Base-by-base conservation (phyloP, 2,797 vertebrate genomes). In the Pyrocephalus nanus region DNA sequence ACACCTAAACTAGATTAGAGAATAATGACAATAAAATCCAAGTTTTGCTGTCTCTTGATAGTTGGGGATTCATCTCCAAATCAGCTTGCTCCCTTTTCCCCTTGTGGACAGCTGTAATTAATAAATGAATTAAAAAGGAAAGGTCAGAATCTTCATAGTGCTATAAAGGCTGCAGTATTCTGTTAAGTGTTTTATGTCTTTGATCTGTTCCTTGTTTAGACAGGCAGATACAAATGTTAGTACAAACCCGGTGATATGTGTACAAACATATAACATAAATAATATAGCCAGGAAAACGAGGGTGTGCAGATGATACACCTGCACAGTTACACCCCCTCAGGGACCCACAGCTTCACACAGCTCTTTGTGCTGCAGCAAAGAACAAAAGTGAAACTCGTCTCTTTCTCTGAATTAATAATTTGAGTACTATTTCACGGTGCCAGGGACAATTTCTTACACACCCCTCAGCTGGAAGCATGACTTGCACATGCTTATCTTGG, bases 221-320 rank as follows among this genome's bases (percentile, higher is more conserved):
- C 51, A 30, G 29, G 10, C 5, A 54, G 21, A 57, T 26, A 30
- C 11, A 70, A 30, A 40, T 36, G 4, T 57, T 69, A 54, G 32
- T 36, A 15, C 8, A 5, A n/a, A 55, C 54, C 21, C 2, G 8
- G 32, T 22, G 54, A n/a, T 55, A 8, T n/a, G 11, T 43, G 18
- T 51, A 22, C 7, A 3, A 11, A 25, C 1, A 0, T 17, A 6
- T 1, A 14, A 53, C 40, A 16, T 11, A 84, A 16, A 6, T 1
- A 14, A 53, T 38, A 16, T 11, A 84, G 18, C 34, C 61, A 67
- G 71, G 36, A 12, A 55, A 81, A 38, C 60, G n/a, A 6, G 15
- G 12, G 19, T 10, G 4, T 27, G n/a, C 15, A 55, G 23, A 1
- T 71, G 14, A 15, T n/a, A 11, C 4, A 64, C 18, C 38, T 60